phyloP scores from a whole-genome alignment of 2,113 vertebrate species.

The Tinamus guttatus region DNA sequence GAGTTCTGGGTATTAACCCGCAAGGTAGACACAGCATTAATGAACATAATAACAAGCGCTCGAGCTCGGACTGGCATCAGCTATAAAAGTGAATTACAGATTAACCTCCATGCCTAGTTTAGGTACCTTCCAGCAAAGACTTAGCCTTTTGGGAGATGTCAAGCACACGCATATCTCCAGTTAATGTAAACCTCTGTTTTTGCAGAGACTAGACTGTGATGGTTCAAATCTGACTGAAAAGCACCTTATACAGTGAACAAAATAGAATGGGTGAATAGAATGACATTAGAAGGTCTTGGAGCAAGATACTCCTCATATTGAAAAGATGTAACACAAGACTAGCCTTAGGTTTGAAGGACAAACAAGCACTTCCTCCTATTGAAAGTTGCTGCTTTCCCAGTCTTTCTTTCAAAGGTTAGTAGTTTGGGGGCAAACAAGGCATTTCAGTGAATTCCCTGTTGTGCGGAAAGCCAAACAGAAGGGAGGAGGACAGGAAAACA shows the following conservation, averaged over 20 bases:
- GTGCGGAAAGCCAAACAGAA: not conserved
- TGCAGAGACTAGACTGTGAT: fast-evolving
- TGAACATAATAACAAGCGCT: not conserved
- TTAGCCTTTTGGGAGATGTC: not conserved
- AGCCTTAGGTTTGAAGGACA: not conserved
- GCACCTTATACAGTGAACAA: fast-evolving
- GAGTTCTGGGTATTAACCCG: not conserved
- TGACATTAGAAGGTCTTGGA: not conserved
- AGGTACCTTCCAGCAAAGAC: not conserved
- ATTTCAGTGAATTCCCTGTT: not conserved
- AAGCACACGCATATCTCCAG: not conserved
- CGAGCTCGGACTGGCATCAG: not conserved
- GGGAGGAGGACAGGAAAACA: slow-evolving; percentile 32
- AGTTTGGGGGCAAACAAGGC: not conserved
- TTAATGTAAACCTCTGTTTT: fast-evolving
- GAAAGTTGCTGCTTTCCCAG: not conserved
- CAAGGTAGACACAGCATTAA: fast-evolving
- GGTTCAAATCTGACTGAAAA: not conserved
- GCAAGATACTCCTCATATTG: not conserved
- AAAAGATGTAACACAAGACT: not conserved
- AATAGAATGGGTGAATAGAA: not conserved
- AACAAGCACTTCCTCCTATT: not conserved
- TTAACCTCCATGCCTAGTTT: fast-evolving
- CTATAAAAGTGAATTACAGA: not conserved
- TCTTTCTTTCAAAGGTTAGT: not conserved